phyloP scores from a whole-genome alignment of 1,140 invertebrate species.

The Drosophila melanogaster region Release_6_plus_ISO1_MT NC_004354.4:454501-455000 shows the following conservation, averaged over 20 bases:
- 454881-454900: no score
- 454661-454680: conserved; percentile 41
- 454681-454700: conserved; percentile 42
- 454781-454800: neutral
- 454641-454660: conserved; percentile 45
- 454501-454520: conserved; percentile 13
- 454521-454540: conserved; percentile 18
- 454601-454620: conserved; percentile 31
- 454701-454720: conserved; percentile 48
- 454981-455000: conserved; percentile 24
- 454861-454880: no score
- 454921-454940: no score
- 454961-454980: no score
- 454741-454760: neutral
- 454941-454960: no score
- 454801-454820: no score
- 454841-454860: no score
- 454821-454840: no score
- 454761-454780: neutral
- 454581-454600: conserved; percentile 75
- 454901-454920: no score
- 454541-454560: conserved; percentile 41
- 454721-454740: conserved; percentile 32
- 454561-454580: conserved; percentile 64
- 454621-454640: conserved; percentile 32